A percentile compares a stretch with the other conserved stretches of the same genome.
phyloP scores from a whole-genome alignment of 2,888 invertebrate genomes.

The Tetragonula carbonaria region DNA sequence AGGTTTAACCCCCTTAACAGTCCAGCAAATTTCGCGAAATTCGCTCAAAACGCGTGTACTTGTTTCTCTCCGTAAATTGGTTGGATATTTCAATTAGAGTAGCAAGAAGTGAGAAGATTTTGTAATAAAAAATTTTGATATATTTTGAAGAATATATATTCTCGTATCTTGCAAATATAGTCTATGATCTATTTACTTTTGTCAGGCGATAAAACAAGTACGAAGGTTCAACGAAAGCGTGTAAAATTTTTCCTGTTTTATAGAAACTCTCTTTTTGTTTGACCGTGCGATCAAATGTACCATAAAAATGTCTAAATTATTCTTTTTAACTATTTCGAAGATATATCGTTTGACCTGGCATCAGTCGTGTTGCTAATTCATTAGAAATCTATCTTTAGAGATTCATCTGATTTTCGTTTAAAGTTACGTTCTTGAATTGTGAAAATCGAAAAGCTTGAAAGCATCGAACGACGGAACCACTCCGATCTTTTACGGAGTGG shows the following conservation, averaged over 20 bases:
- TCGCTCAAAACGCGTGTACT: not conserved
- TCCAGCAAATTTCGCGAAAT: not conserved
- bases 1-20: not conserved
- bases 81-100: not conserved
- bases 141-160: too few species aligned
- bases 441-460: too few species aligned
- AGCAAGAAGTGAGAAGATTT: not conserved
- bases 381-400: too few species aligned
- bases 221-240: too few species aligned
- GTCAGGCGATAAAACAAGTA: too few species aligned
- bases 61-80: not conserved
- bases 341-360: not conserved
- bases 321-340: not conserved
- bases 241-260: not conserved
- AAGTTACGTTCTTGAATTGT: too few species aligned
- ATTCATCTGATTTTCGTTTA: too few species aligned
- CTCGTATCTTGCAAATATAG: too few species aligned
- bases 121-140: too few species aligned
- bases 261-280: not conserved
- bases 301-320: not conserved
- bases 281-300: not conserved
- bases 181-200: too few species aligned
- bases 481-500: too few species aligned
- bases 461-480: too few species aligned
- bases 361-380: not conserved